Evolutionary conservation across 2,113 vertebrate species (phyloP), one percentile per base, ranked within the genome.

Genomic region (Tachysurus fulvidraco): DNA sequence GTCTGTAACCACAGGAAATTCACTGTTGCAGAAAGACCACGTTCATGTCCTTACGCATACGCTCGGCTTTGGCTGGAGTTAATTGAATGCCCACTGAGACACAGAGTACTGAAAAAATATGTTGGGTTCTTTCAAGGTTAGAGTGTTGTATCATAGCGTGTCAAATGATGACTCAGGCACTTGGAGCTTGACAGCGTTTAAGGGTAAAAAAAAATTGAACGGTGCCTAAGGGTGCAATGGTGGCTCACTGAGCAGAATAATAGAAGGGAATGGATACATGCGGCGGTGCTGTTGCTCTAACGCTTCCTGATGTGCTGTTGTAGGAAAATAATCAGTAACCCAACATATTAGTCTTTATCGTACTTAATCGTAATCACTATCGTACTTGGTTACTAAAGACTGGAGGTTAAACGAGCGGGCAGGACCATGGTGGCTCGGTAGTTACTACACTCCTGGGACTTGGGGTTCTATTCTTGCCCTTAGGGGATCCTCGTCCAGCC

Each of bases 11-110:
- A n/a, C 77, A 16, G 46, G 65, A 28, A 65, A 81, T 81, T 87
- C 77, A 81, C 81, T 59, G 79, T 87, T 85, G 11, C 73, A 77
- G 55, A 60, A 78, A 60, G 64, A 54, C 21, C n/a, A 28, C 80
- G 28, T 84, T 85, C 21, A 46, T 78, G 46, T 88, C 50, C 41
- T 90, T 84, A 50, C 74, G 64, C 86, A 59, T 67, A 36, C 82
- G 74, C 57, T 82, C 25, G 17, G 79, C 57, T 84, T 79, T 60
- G 78, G 71, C 59, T 87, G 36, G 83, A 52, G 86, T 85, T 91
- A 88, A 91, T 88, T 89, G 88, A 89, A 86, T 88, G 55, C 90
- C 91, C 28, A 60, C 86, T 85, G 91, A 86, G 88, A 87, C 59
- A 77, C 59, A 77, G 88, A 91, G 89, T 81, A 88, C 83, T 69